Base-by-base conservation (phyloP, 2,797 vertebrate species). In the Pyrocephalus nanus region DNA sequence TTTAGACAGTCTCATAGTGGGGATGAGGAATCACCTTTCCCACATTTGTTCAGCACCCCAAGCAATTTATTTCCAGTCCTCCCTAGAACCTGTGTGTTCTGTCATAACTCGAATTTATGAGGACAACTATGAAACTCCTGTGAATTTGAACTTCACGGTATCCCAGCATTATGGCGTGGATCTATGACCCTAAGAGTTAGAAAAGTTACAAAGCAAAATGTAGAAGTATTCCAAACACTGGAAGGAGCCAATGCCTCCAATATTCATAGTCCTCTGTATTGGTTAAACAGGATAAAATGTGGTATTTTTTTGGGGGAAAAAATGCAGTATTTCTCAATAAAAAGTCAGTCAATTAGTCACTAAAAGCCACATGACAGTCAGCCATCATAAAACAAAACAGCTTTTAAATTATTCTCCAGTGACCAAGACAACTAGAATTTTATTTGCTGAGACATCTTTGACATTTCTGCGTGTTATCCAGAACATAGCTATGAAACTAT, bases 371-470 rank as follows among this genome's bases (percentile, higher is more conserved):
- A 30, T 30, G 53, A 71, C 53, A 82, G 16, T 13, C 69, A 78
- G 19, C 5, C 34, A 57, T 45, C 71, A 71, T 72, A 71, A 90
- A 88, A 60, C 29, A 86, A 81, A 93, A 74, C 12, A 88, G 40
- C 73, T 92, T 86, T 95, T 57, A 88, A 93, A 94, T 94, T 78
- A 90, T 70, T 81, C 83, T 84, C 58, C 62, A 70, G 51, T 76
- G 88, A 92, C 51, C 27, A 90, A 86, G 64, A 55, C 51, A 93
- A 81, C 55, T n/a, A 57, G 10, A 36, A 76, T 92, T 87, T 93
- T 75, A 65, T 93, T 90, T 88, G 29, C 62, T 73, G 36, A 81
- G 62, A 34, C 26, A 38, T 69, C 57, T 86, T 75, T 53, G 34
- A 78, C 26, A 60, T 86, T 92, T 84, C 47, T 86, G 26, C 42